Percentiles rank a stretch among this genome's conserved stretches.
Evolutionary conservation across 2,797 vertebrate species (phyloP).

Genomic region (Erpetoichthys calabaricus): DNA sequence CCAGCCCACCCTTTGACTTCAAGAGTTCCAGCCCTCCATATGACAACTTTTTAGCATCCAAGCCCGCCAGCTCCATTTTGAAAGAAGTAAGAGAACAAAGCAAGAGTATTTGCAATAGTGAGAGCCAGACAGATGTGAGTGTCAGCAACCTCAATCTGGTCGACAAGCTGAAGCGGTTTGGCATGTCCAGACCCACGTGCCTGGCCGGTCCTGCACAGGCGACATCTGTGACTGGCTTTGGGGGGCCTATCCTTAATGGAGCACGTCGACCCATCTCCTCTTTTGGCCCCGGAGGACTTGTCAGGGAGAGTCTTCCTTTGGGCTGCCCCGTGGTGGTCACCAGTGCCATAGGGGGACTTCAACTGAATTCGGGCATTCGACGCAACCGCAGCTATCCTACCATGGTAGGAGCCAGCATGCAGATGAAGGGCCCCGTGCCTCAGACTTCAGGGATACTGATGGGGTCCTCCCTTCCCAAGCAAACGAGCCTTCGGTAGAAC

Average conservation of each 20-base stretch:
- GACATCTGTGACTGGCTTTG: conserved; percentile 34
- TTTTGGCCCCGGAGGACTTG: conserved; percentile 49
- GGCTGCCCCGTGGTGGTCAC: conserved; percentile 43
- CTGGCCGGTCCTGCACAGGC: conserved; percentile 34
- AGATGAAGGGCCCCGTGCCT: conserved; percentile 79
- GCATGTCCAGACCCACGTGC: conserved; percentile 41
- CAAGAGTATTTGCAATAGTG: conserved; percentile 51
- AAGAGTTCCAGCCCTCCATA: conserved; percentile 69
- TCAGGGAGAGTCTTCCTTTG: conserved; percentile 37
- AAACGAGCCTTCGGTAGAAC: conserved; percentile 54
- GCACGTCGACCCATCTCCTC: conserved; percentile 59
- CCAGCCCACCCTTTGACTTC: conserved; percentile 61
- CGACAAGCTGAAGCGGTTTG: conserved; percentile 86
- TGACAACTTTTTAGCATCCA: conserved; percentile 86
- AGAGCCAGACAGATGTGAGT: conserved; percentile 73
- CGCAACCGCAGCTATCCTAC: conserved; percentile 87
- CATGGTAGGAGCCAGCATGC: conserved; percentile 95
- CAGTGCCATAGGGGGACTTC: conserved; percentile 56
- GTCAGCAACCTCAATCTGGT: conserved; percentile 79
- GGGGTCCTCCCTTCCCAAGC: conserved; percentile 53
- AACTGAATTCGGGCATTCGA: conserved; percentile 70
- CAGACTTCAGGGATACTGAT: conserved; percentile 67
- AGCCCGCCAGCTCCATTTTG: conserved; percentile 85
- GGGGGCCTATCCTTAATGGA: conserved; percentile 62
- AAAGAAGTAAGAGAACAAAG: conserved; percentile 73